Conservation (phyloP, 2,888 invertebrate species). For the Ypsolopha sequella region DNA sequence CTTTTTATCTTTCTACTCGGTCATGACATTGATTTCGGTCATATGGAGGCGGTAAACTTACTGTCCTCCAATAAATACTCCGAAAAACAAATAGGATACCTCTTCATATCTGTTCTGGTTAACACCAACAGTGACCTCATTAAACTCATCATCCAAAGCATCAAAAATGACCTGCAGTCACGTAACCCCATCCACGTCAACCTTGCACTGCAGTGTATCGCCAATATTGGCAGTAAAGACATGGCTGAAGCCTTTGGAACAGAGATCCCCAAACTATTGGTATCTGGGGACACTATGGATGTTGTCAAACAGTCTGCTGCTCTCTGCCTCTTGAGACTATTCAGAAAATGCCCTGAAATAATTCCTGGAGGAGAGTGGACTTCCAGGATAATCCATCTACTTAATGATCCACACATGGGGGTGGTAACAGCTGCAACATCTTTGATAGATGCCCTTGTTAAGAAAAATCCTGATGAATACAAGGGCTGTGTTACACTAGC, state of each 20-base stretch:
- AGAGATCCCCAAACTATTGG: constrained; percentile 97
- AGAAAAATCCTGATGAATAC: constrained; percentile 99
- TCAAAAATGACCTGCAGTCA: constrained; percentile 97
- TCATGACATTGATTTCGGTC: constrained; percentile 99
- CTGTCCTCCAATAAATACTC: constrained; percentile 99
- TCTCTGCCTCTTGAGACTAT: constrained; percentile 91
- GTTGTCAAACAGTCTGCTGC: constrained; percentile 99
- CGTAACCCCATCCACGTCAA: constrained; percentile 99
- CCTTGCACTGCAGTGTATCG: constrained; percentile 98
- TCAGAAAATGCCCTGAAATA: constrained; percentile 95
- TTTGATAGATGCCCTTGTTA: constrained; percentile 97
- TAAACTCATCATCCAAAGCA: constrained; percentile 98
- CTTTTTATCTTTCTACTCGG: constrained; percentile 99
- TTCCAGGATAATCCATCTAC: constrained; percentile 96
- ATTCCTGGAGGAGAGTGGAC: constrained; percentile 99
- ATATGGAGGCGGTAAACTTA: constrained; percentile 99
- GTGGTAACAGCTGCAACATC: constrained; percentile 99
- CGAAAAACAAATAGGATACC: constrained; percentile 99
- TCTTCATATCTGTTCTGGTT: constrained; percentile 99
- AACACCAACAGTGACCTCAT: constrained; percentile 99
- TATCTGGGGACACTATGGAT: constrained; percentile 99
- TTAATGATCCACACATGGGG: constrained; percentile 99
- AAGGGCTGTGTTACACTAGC: constrained; percentile 99
- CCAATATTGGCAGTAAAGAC: constrained; percentile 98
- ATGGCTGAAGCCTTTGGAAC: constrained; percentile 99